Evolutionary conservation across 2,113 vertebrate species (phyloP).

Genomic region (Tupaia tana): DNA sequence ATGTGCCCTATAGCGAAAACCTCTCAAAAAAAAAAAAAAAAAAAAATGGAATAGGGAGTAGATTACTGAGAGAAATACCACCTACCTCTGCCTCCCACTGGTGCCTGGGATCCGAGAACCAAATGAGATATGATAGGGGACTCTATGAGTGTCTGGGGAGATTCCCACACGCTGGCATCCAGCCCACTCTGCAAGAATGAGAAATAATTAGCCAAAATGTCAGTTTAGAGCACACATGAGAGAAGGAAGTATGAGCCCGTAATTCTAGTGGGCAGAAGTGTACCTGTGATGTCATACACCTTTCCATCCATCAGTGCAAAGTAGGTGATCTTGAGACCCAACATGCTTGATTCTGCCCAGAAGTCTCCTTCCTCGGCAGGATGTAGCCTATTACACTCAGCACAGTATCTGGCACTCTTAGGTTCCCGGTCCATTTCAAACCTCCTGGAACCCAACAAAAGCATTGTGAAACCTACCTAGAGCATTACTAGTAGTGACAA

Average conservation of each 20-base stretch:
- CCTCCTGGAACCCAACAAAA: constrained; percentile 86
- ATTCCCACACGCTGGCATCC: constrained; percentile 95
- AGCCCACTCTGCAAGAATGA: constrained; percentile 92
- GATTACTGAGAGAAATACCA: constrained; percentile 44
- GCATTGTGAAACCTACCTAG: neutral
- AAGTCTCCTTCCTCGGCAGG: constrained; percentile 95
- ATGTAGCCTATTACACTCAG: constrained; percentile 91
- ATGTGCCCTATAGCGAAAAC: too few relatives aligned
- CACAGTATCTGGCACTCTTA: constrained; percentile 92
- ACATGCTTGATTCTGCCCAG: constrained; percentile 97
- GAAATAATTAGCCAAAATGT: constrained; percentile 49
- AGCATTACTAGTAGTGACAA: neutral
- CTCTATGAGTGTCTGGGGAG: constrained; percentile 95
- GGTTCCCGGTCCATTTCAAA: constrained; percentile 96
- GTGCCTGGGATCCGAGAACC: constrained; percentile 89
- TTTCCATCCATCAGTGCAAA: constrained; percentile 96
- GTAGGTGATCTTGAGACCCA: constrained; percentile 96
- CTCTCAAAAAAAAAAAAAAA: too few relatives aligned
- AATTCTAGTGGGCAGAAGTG: constrained; percentile 8
- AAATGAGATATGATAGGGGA: constrained; percentile 97
- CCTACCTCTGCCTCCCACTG: constrained; percentile 90
- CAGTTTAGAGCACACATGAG: neutral
- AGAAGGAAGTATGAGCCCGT: neutral
- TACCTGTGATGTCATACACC: constrained; percentile 97
- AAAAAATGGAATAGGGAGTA: constrained; percentile 3